Percentiles rank a stretch among this genome's conserved stretches.
phyloP scores from a whole-genome alignment of 2,113 vertebrate genomes.

The Grallaria varia region DNA sequence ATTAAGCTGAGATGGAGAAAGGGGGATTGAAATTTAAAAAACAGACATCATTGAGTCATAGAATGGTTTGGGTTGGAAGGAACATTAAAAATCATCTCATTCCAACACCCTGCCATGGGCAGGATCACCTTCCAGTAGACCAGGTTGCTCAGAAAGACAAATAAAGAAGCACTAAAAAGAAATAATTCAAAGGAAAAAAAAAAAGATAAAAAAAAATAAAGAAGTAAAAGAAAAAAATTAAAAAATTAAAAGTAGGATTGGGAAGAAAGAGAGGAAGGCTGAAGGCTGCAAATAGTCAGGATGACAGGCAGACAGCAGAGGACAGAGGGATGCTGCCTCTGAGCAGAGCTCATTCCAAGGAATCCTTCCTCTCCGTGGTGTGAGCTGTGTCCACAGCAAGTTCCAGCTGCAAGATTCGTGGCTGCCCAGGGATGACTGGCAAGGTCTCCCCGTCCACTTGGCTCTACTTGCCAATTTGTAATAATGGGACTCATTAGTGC shows the following conservation, averaged over 20 bases:
- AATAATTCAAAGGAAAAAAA: not conserved
- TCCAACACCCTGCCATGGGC: not conserved
- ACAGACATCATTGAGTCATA: not conserved
- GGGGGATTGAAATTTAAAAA: rapidly evolving
- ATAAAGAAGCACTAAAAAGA: not conserved
- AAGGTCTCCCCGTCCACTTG: not conserved
- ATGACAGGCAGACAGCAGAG: not conserved
- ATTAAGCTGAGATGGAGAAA: not conserved
- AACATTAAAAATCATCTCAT: not conserved
- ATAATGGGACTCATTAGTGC: constrained; percentile 1
- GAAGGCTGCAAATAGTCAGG: not conserved
- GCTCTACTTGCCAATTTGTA: not conserved
- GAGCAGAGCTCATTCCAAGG: not conserved
- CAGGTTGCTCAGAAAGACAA: not conserved
- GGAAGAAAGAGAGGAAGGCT: not conserved
- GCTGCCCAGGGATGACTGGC: not conserved
- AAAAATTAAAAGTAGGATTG: not conserved
- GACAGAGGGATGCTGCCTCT: not conserved
- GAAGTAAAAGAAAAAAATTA: not conserved
- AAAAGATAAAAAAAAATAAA: not conserved
- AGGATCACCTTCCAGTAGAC: not conserved
- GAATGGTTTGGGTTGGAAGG: not conserved
- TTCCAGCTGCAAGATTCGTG: not conserved
- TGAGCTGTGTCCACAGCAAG: not conserved
- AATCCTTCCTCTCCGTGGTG: not conserved